These are phyloP conservation scores for Lasioglossum lativentre DNA, from an alignment of 2,888 invertebrate species.

Conservation along the genomic window DNA sequence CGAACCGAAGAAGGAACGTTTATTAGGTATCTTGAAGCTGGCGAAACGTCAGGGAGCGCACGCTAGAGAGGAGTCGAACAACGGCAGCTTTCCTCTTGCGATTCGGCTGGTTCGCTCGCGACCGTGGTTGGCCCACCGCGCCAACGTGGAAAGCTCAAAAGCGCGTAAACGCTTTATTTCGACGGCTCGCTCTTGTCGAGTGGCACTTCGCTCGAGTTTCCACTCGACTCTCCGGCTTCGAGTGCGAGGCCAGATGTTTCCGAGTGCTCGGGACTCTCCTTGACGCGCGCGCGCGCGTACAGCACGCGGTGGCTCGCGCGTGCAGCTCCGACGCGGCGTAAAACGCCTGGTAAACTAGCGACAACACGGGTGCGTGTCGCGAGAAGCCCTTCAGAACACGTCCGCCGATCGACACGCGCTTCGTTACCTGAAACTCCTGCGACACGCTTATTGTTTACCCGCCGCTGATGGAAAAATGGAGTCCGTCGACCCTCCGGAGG, in stretches of 20 bases:
- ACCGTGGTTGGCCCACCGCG: constrained; percentile 40
- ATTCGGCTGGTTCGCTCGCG: constrained; percentile 17
- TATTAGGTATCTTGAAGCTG: constrained; percentile 51
- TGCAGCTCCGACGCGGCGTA: constrained; percentile 29
- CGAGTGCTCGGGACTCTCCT: constrained; percentile 65
- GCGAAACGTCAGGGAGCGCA: constrained; percentile 22
- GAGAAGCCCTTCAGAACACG: not conserved
- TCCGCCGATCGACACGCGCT: constrained; percentile 12
- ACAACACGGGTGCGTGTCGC: constrained; percentile 48
- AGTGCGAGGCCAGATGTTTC: constrained; percentile 73
- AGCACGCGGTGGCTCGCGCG: constrained; percentile 65
- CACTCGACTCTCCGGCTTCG: constrained; percentile 63
- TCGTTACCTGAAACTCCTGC: constrained; percentile 1
- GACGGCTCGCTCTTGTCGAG: constrained; percentile 63
- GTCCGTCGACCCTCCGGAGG: not conserved
- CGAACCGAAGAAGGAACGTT: constrained; percentile 26
- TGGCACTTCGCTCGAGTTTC: constrained; percentile 59
- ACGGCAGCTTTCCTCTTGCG: constrained; percentile 15
- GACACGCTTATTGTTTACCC: not conserved
- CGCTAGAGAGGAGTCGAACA: constrained; percentile 20
- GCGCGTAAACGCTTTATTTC: constrained; percentile 76
- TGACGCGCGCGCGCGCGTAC: constrained; percentile 68
- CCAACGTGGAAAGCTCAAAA: constrained; percentile 75
- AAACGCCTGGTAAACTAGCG: constrained; percentile 58
- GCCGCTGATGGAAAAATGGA: not conserved